These are phyloP conservation scores for Plebejus anna DNA, from an alignment of 2,888 invertebrate species.

Conservation along the genomic window DNA sequence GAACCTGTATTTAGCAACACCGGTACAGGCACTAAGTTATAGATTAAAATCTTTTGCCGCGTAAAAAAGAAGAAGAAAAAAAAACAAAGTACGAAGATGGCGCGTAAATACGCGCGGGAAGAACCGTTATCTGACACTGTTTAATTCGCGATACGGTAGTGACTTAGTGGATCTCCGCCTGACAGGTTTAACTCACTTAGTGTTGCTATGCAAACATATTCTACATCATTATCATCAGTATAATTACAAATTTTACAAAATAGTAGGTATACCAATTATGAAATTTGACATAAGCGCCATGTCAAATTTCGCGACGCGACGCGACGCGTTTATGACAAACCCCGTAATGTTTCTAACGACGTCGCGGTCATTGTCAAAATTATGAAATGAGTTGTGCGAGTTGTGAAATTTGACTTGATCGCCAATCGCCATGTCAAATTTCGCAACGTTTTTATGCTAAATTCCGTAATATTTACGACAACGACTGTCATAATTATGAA, in stretches of 20 bases:
- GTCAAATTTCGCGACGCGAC: background rate
- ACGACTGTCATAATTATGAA: too few species aligned
- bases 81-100: conserved; percentile 19
- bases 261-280: too few species aligned
- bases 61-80: conserved; percentile 9
- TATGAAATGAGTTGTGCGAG: too few species aligned
- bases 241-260: too few species aligned
- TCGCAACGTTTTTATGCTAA: too few species aligned
- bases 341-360: too few species aligned
- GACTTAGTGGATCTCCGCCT: conserved; percentile 16
- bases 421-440: too few species aligned
- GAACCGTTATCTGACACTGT: conserved; percentile 27
- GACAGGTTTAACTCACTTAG: conserved; percentile 16
- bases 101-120: conserved; percentile 21
- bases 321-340: too few species aligned
- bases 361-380: too few species aligned
- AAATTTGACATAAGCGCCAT: background rate
- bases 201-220: conserved; percentile 7
- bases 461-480: too few species aligned
- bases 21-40: conserved; percentile 1
- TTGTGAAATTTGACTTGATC: too few species aligned
- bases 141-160: conserved; percentile 27
- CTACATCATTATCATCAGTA: background rate
- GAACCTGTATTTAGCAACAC: conserved; percentile 21
- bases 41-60: conserved; percentile 14